Evolutionary conservation across 2,113 vertebrate species (phyloP), one percentile per base, ranked within the genome.

Genomic region (Calyptommatus sinebrachiatus): DNA sequence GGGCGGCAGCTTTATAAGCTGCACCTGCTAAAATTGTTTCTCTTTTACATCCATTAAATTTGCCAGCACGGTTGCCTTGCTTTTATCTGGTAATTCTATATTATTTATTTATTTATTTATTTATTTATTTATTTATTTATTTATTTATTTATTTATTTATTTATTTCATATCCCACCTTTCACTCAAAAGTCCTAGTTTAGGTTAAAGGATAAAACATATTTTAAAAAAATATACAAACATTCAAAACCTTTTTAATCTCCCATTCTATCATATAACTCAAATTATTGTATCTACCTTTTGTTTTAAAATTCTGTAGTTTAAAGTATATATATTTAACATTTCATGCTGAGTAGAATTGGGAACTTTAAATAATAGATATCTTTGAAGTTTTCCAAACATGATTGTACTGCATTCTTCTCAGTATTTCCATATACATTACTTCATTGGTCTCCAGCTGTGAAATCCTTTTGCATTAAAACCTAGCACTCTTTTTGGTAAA

Each of bases 391-490:
- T 90, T 69, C 79, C 77, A 89, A 91, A 88, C 77, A 70, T 77
- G 46, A 68, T 66, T 83, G 70, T 53, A 73, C 29, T 73, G 71
- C 83, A 89, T 76, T 85, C 73, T 86, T 80, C 35, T 86, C 88
- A 88, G 79, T 65, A 78, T 83, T 82, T 83, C 53, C 84, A 87
- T 87, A 26, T 86, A 71, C 41, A 78, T 69, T 78, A 86, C 62
- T 86, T 88, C 84, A 90, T 82, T 84, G 83, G 83, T 80, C 86
- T 91, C 87, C 84, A 81, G 88, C 82, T 84, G 77, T 87, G 87
- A 85, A 91, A 88, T 74, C 35, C 65, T 79, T 77, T 87, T 87
- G 88, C 86, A 90, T 88, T 90, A 85, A 65, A 88, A 90, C 86
- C 86, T 83, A 78, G 80, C 80, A 75, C 90, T 90, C 11, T 1